These are phyloP conservation scores for Gavia stellata DNA, from an alignment of 2,113 vertebrate genomes.

Conservation along the genomic window DNA sequence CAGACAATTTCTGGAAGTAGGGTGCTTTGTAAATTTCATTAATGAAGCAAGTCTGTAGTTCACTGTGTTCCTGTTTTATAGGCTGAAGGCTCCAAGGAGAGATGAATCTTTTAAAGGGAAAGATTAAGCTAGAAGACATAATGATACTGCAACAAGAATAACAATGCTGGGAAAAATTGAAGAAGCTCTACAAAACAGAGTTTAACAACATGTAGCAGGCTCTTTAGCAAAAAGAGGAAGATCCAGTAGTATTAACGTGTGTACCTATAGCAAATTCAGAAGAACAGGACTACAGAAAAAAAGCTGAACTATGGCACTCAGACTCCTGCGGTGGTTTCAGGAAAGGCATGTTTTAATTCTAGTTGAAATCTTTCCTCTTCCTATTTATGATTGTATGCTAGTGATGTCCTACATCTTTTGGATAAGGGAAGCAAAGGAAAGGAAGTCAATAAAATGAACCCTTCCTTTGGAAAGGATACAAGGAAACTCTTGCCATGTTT, in stretches of 20 bases:
- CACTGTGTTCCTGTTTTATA: neutral
- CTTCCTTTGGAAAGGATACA: neutral
- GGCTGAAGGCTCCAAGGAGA: constrained; percentile 11
- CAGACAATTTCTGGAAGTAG: constrained; percentile 6
- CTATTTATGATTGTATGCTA: neutral
- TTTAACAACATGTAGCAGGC: neutral
- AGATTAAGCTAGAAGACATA: constrained; percentile 22
- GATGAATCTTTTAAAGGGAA: neutral
- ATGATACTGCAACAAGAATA: neutral
- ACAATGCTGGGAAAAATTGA: neutral
- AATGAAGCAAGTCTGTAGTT: neutral
- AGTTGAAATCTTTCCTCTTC: neutral
- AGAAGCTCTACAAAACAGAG: neutral
- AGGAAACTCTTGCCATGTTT: neutral
- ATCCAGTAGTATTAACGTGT: neutral
- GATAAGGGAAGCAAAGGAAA: neutral
- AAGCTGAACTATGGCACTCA: neutral
- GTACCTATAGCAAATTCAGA: neutral
- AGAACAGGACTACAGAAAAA: neutral
- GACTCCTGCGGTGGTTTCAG: neutral
- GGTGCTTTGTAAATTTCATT: neutral
- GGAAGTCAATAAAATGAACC: neutral
- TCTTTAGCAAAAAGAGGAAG: neutral
- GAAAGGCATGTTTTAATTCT: neutral
- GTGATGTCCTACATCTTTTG: neutral